phyloP scores from a whole-genome alignment of 2,888 invertebrate genomes.

The Pheosia gnoma region DNA sequence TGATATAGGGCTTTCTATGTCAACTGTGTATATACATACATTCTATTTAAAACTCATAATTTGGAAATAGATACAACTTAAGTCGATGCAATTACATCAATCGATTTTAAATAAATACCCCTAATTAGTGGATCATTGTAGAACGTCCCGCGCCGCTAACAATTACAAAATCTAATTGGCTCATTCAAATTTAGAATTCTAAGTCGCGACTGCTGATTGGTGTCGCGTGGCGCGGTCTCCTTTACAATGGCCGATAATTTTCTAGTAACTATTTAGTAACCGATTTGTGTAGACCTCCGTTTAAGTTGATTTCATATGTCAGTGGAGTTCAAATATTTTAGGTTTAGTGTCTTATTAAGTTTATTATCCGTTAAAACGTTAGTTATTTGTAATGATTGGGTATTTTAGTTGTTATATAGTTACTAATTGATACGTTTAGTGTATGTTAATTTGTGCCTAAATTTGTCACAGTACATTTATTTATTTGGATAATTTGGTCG shows the following conservation, averaged over 20 bases:
- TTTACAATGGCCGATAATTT: constrained; percentile 39
- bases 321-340: constrained; percentile 6
- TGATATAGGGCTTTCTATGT: no score
- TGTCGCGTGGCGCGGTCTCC: constrained; percentile 44
- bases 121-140: constrained; percentile 23
- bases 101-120: constrained; percentile 30
- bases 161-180: constrained; percentile 60
- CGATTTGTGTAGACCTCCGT: constrained; percentile 10
- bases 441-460: constrained; percentile 28
- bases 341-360: constrained; percentile 21
- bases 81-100: constrained; percentile 12
- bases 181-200: constrained; percentile 59
- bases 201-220: constrained; percentile 49
- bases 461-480: constrained; percentile 5
- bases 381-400: constrained; percentile 36
- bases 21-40: no score
- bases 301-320: neutral
- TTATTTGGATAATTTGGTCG: neutral
- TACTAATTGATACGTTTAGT: constrained; percentile 28
- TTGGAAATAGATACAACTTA: no score
- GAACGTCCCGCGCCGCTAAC: constrained; percentile 23
- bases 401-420: constrained; percentile 34
- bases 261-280: constrained; percentile 12
- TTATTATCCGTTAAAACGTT: constrained; percentile 31
- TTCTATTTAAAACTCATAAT: no score